Evolutionary conservation across 2,888 invertebrate genomes (phyloP).

Genomic region (Syrista parreyssii): DNA sequence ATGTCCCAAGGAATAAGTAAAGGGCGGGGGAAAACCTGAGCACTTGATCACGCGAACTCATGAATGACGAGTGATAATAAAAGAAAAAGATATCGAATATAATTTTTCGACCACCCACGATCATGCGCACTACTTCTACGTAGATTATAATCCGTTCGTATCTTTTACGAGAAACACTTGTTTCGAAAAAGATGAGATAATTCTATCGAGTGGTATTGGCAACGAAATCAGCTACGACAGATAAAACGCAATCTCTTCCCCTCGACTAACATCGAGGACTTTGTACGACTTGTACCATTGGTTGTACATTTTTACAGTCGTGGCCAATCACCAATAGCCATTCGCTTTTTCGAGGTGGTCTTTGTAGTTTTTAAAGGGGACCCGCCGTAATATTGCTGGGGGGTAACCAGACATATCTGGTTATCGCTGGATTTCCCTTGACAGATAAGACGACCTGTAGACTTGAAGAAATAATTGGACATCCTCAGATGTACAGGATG

Average conservation of each 20-base stretch:
- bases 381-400: constrained; percentile 19
- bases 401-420: constrained; percentile 26
- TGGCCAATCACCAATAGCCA: neutral
- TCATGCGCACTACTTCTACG: neutral
- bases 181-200: neutral
- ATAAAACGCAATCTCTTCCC: neutral
- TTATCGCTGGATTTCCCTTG: constrained; percentile 3
- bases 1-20: too few species aligned
- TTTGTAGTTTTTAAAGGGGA: neutral
- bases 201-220: neutral
- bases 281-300: neutral
- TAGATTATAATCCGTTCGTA: neutral
- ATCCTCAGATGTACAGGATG: neutral
- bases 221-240: neutral
- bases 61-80: too few species aligned
- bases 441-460: neutral
- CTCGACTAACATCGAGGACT: neutral
- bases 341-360: neutral
- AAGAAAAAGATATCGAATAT: neutral
- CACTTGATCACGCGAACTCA: too few species aligned
- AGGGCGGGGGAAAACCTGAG: too few species aligned
- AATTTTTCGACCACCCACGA: neutral
- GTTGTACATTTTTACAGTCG: neutral
- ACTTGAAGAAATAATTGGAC: neutral
- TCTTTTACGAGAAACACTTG: neutral